Base-by-base conservation (phyloP, 2,888 invertebrate species). In the Tenthredo amoena region DNA sequence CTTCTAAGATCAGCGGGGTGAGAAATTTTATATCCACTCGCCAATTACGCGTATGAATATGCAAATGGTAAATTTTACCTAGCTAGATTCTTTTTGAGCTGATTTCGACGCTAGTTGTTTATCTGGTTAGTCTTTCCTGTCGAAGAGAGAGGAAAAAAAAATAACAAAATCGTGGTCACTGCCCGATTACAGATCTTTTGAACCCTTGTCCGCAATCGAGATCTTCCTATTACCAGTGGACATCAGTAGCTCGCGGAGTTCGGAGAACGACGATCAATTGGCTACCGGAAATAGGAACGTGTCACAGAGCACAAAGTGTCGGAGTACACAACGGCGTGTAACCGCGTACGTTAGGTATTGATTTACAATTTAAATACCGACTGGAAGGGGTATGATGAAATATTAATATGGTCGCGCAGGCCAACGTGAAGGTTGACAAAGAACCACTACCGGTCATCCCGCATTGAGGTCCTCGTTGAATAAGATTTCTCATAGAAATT, bases 281-380 rank as follows among this genome's bases (percentile, higher is more conserved):
- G 37, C 21, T 58, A 21, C 62, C 37, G 26, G 40, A 62, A 81
- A 62, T 81, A 40, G 58, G 58, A 81, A 62, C 40, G 81, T 81
- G 81, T 81, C 81, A 58, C 81, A 50, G 81, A 62, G 21, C 58
- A 37, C 58, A 81, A 62, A 81, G 81, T 81, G 81, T 81, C 81
- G 62, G 62, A 81, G 81, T 81, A 81, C 81, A 81, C 81, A 81
- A 81, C 81, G 40, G 81, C 21, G 81, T 81, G 81, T 81, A 81
- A 81, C 81, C 58, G 81, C 81, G 81, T 81, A 62, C 62, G 81
- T 81, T 81, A 40, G 58, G 62, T 81, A 81, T 81, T 81, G 81
- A 81, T 81, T 81, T 81, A 81, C 81, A 81, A 81, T 81, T 81
- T 81, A 81, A 81, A 81, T 81, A 81, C 62, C 37, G 40, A 81